These are phyloP conservation scores for Araneus ventricosus DNA, from an alignment of 1,140 invertebrate genomes.

Conservation along the genomic window DNA sequence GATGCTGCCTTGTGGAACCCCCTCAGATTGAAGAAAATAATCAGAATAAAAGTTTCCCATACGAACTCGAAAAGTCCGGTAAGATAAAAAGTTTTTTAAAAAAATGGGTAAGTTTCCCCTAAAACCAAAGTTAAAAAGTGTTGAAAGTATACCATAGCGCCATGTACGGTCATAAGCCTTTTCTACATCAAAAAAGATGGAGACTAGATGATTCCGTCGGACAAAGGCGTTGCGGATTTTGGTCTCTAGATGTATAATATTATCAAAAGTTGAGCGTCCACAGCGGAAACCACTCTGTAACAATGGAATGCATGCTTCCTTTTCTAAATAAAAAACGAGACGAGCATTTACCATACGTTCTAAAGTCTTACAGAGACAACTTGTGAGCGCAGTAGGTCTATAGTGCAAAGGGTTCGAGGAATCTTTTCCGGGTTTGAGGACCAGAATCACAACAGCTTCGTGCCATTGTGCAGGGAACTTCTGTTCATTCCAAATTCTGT, in stretches of 20 bases:
- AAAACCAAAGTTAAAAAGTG: no score
- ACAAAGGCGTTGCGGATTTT: background rate
- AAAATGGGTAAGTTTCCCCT: no score
- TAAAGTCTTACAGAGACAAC: background rate
- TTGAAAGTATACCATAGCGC: background rate
- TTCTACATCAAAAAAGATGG: no score
- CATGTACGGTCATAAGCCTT: no score
- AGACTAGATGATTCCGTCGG: background rate
- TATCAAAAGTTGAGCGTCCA: background rate
- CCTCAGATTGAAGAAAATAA: no score
- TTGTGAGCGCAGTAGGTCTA: background rate
- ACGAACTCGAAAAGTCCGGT: no score
- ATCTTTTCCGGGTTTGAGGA: conserved; percentile 4
- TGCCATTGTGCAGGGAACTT: no score
- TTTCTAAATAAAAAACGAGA: background rate
- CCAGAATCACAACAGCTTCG: background rate
- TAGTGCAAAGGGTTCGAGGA: background rate
- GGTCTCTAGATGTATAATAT: background rate
- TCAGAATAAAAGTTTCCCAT: no score
- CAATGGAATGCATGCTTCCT: background rate
- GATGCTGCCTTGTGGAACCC: no score
- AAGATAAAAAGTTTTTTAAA: no score
- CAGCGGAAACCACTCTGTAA: background rate
- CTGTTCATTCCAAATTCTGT: no score
- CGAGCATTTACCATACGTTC: background rate